Evolutionary conservation across 1,140 invertebrate species (phyloP), one percentile per base, ranked within the genome.

Genomic region (Meloidogyne exigua): DNA sequence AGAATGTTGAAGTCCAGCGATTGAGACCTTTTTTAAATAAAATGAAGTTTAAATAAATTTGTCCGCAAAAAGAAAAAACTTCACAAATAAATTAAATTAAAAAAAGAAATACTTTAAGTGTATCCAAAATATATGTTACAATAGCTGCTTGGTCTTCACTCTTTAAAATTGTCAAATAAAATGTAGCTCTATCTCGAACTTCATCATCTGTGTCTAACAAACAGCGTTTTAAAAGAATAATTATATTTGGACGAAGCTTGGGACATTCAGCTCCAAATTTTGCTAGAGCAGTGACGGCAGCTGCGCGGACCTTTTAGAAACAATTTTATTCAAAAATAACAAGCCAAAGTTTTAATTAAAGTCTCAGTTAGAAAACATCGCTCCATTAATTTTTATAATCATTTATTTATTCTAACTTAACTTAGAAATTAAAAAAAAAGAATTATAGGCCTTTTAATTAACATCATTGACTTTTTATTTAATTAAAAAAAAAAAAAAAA

Each of bases 141-240:
- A 93, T 92, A 2, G 95, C 88, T 13, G 87, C 83, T 25, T 90
- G 89, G 82, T 92, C 91, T 68, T 91, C 89, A 76, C 91, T 88
- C 78, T 92, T 91, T 3, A 99, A 89, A 80, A 99, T 92, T 39
- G 92, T 91, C 74, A 93, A 92, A 89, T 97, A 99, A 86, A 96
- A 97, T 0, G 95, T 96, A n/a, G 96, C 96, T 68, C 97, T 90
- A 89, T 99, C 96, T 32, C 96, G 90, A 0, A 99, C 97, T 90
- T 99, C 97, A 89, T 99, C 96, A 88, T 99, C 97, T 0, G 92
- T 92, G 88, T 99, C 96, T 88, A 98, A 91, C 87, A 96, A 93
- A 87, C 95, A 98, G 11, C 96, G 91, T 15, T 92, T 91, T 32
- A 92, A 82, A 9, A 92, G 84, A 44, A 92, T 91, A 79, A 91